phyloP scores from a whole-genome alignment of 2,888 invertebrate species.

The Lepas anatifera region DNA sequence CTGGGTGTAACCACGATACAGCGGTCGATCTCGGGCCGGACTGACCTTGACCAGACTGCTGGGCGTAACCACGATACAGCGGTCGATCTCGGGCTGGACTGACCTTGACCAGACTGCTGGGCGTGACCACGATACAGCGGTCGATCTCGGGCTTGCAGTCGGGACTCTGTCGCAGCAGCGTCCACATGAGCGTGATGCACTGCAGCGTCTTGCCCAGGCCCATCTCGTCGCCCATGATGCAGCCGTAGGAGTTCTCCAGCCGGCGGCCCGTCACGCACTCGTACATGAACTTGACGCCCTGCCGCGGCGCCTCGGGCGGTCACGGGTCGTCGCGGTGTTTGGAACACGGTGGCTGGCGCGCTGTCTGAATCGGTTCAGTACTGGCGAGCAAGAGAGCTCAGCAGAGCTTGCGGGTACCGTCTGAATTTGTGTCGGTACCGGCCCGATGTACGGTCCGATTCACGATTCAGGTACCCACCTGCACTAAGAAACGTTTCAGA shows the following conservation, averaged over 20 bases:
- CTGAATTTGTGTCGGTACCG: too few relatives aligned
- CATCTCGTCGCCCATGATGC: conserved; percentile 99
- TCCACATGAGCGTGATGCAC: conserved; percentile 93
- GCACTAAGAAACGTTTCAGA: too few relatives aligned
- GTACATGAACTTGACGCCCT: conserved; percentile 97
- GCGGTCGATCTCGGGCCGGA: conserved; percentile 80
- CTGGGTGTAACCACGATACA: conserved; percentile 93
- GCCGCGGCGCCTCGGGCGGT: conserved; percentile 30
- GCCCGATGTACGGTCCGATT: too few relatives aligned
- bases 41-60: conserved; percentile 81
- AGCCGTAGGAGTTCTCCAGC: conserved; percentile 75
- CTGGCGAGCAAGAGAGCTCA: too few relatives aligned
- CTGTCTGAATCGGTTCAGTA: too few relatives aligned
- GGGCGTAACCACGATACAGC: conserved; percentile 90
- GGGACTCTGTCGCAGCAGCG: conserved; percentile 80
- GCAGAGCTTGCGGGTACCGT: too few relatives aligned
- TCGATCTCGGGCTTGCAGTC: conserved; percentile 78
- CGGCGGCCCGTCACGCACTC: conserved; percentile 91
- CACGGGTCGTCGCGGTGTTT: too few relatives aligned
- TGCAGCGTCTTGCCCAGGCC: conserved; percentile 95
- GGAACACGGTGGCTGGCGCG: too few relatives aligned
- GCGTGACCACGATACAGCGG: conserved; percentile 90
- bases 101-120: conserved; percentile 87
- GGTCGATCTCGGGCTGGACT: conserved; percentile 47
- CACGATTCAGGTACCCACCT: too few relatives aligned